Base-by-base conservation (phyloP, 1,140 invertebrate genomes). In the Pseudomyrmex cubaensis region DNA sequence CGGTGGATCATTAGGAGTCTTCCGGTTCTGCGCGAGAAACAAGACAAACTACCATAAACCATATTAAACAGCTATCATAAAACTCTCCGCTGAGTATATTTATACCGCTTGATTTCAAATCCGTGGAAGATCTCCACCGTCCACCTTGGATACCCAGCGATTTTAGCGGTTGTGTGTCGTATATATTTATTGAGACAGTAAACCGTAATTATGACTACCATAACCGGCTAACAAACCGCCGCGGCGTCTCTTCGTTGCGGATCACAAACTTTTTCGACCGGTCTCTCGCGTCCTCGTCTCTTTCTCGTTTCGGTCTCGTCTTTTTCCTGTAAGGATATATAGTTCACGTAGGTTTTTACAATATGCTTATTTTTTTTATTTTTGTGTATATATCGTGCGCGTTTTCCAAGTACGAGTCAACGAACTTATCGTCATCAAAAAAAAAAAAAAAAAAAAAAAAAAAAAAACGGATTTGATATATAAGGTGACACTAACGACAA, bases 171-270 rank as follows among this genome's bases (percentile, higher is more conserved):
- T 5, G 82, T 85, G 82, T 90, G 87, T 91, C 90, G 80, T 92
- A 88, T 92, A 92, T 92, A 92, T 93, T 93, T 93, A 93, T 93
- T 90, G 90, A 84, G 89, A 93, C 92, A 92, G 92, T 93, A 93
- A 93, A 93, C 89, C 89, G 91, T 89, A 93, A 93, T 93, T 92
- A 93, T 91, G 88, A 25, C 74, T 64, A 84, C 73, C 84, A 82
- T 91, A 88, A 91, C 86, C 78, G 87, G 83, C 91, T 92, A 92
- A 93, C 91, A 91, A 92, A 87, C 90, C 85, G 74, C 73, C 69
- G 15, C 52, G 3, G 63, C 66, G 75, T 69, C 20, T 66, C 20
- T 66, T 57, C 35, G 35, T 61, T 35, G 46, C 35, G 59, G 70
- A 85, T 76, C 56, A 70, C 56, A 4, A 76, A 78, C 20, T 69